Base-by-base conservation (phyloP, 1,140 invertebrate genomes). In the Paracyclopina nana region DNA sequence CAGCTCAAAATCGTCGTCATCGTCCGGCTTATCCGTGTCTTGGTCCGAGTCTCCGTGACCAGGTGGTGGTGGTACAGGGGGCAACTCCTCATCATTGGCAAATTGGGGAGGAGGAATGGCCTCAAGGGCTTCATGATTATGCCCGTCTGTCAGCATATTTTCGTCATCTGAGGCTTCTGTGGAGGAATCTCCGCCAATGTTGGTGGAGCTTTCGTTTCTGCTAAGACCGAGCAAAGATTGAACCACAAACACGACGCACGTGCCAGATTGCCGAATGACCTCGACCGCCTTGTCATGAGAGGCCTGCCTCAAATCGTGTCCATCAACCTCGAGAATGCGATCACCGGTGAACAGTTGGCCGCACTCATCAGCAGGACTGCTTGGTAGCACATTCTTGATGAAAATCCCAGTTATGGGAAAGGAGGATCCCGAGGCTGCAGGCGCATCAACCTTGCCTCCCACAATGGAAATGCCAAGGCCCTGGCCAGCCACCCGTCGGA, bases 261-360 rank as follows among this genome's bases (percentile, higher is more conserved):
- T 86, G 30, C 77, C 76, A 38, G 91, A 79, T 54, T 82, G 82
- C 62, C 87, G 79, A 58, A 98, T 97, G 1, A 88, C 78, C 64
- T 91, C 80, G n/a, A 97, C 91, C 6, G 91, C 91, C 57, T 79
- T 71, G 60, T 95, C 90, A 62, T 96, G 90, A 56, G 82, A 84
- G 11, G 87, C 82, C 58, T 83, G 75, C 54, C 83, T 69, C 28
- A 97, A 73, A 70, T 92, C 84, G 31, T 80, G 73, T 3, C 84
- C 86, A 63, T 92, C 87, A n/a, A 96, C 86, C 69, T 91, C 80
- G 51, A 87, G 66, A 60, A 88, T 86, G 45, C 82, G 71, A 65
- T 86, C 83, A n/a, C 82, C 83, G 51, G 78, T 79, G 80, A 90
- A 87, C 22, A 96, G 68, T 56, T 80, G 76, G 25, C 82, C 85